Base-by-base conservation (phyloP, 2,888 invertebrate species). In the Onchidella celtica region DNA sequence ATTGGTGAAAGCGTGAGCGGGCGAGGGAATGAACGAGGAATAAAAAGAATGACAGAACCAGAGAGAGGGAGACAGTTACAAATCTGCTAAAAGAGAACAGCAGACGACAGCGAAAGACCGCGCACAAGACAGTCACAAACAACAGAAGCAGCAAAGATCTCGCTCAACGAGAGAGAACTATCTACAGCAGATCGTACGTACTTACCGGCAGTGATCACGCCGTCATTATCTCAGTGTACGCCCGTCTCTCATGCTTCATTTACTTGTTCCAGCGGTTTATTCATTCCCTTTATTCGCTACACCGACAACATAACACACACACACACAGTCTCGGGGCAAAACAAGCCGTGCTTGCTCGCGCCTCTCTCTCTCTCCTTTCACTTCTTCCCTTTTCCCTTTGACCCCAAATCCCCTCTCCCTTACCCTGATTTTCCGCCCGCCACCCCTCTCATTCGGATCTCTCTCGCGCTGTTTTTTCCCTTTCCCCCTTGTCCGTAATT, bases 381-480 rank as follows among this genome's bases (percentile, higher is more conserved):
- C 69, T n/a, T 69, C 69, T 38, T 32, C 69, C 32, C 59, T 59
- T 34, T 59, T 17, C 59, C 55, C 59, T 59, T 59, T 34, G 32
- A 1, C 6, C 59, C 59, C 36, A 2, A 14, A n/a, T n/a, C 29
- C 29, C 14, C 27, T 27, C 47, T 17, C 32, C 47, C 29, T 27
- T 9, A 1, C 32, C 32, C 57, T 3, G 14, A n/a, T 38, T 32
- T 69, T 40, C 36, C 17, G 21, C 38, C 38, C 24, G n/a, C 69
- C 40, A n/a, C 21, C 4, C 24, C 69, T 38, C 34, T 14, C 21
- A 24, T 40, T n/a, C 66, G 32, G 21, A 11, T 66, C 38, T 21
- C 27, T n/a, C 40, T 38, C 69, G 11, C 21, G 69, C 29, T 29
- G 47, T 47, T 17, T 17, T 6, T 47, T 38, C 24, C 69, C 40